Conservation (phyloP, 2,113 vertebrate genomes). For the Pristiophorus japonicus region DNA sequence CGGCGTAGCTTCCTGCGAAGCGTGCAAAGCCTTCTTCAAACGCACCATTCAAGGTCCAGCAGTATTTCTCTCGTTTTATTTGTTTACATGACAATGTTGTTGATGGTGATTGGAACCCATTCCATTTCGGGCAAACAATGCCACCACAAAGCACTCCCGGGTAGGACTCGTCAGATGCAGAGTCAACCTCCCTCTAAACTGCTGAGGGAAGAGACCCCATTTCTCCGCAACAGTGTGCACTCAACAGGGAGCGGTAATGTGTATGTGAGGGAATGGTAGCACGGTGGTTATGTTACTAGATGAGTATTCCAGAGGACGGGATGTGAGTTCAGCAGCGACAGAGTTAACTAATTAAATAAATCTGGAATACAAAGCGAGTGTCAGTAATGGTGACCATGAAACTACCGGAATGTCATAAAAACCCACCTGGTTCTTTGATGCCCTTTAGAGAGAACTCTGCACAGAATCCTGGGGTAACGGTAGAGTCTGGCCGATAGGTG, state of each 20-base stretch:
- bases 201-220: not conserved
- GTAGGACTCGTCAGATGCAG: not conserved
- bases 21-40: constrained; percentile 66
- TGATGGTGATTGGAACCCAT: constrained; percentile 21
- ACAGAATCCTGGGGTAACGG: too few relatives aligned
- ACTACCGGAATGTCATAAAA: too few relatives aligned
- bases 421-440: too few relatives aligned
- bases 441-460: too few relatives aligned
- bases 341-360: too few relatives aligned
- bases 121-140: not conserved
- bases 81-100: not conserved
- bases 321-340: too few relatives aligned
- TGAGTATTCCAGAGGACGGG: too few relatives aligned
- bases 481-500: too few relatives aligned
- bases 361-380: too few relatives aligned
- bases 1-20: constrained; percentile 56
- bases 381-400: too few relatives aligned
- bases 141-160: not conserved
- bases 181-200: not conserved
- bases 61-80: not conserved
- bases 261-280: not conserved
- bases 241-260: not conserved
- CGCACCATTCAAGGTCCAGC: constrained; percentile 59
- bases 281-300: too few relatives aligned
- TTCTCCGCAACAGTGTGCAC: not conserved